These are phyloP conservation scores for Drosophila affinis DNA, from an alignment of 2,888 invertebrate species.

Conservation along the genomic window DNA sequence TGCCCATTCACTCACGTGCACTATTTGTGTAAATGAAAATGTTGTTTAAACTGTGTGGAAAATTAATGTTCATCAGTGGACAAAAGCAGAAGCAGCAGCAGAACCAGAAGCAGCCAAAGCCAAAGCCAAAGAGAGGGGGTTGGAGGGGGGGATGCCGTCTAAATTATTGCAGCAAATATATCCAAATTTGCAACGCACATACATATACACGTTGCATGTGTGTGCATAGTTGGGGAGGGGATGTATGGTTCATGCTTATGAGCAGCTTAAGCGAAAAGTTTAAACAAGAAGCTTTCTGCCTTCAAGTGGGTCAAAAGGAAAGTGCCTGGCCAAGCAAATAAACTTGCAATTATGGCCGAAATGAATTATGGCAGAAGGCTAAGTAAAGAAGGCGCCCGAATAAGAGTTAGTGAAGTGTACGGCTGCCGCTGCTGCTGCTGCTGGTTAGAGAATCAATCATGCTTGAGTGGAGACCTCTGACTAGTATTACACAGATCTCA, in stretches of 20 bases:
- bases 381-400: neutral
- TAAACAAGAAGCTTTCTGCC: slow-evolving; percentile 15
- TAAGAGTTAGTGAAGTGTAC: neutral
- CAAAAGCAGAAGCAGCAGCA: slow-evolving; percentile 15
- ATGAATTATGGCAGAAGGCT: neutral
- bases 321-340: slow-evolving; percentile 14
- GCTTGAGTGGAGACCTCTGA: neutral
- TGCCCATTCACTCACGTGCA: slow-evolving; percentile 3
- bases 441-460: neutral
- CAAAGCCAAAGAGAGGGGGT: too few relatives aligned
- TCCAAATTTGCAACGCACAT: neutral
- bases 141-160: neutral
- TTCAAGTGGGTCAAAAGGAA: slow-evolving; percentile 20
- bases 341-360: slow-evolving; percentile 5
- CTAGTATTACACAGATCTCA: too few relatives aligned
- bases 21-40: slow-evolving; percentile 43
- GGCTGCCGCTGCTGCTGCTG: neutral
- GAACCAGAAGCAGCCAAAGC: slow-evolving; percentile 3
- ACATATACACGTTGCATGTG: neutral
- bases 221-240: too few relatives aligned
- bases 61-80: slow-evolving; percentile 42
- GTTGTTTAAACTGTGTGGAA: slow-evolving; percentile 41
- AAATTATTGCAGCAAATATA: slow-evolving; percentile 30
- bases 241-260: neutral
- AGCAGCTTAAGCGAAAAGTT: slow-evolving; percentile 18